Conservation (phyloP, 2,888 invertebrate genomes). For the Beris chalybata region DNA sequence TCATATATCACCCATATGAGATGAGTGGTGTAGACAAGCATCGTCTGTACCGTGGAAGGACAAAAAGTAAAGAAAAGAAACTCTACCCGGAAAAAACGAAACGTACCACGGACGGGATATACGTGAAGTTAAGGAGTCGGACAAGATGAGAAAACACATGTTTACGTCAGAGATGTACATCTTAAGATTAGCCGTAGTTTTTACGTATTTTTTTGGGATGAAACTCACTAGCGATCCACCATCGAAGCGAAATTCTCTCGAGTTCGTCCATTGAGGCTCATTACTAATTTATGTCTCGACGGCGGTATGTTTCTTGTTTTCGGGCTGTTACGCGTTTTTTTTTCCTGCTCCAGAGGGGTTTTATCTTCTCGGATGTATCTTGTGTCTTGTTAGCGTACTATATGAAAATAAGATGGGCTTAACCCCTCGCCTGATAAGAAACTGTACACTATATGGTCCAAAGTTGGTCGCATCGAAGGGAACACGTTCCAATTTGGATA, state of each 20-base stretch:
- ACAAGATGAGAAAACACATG: conserved; percentile 38
- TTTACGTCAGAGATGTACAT: conserved; percentile 39
- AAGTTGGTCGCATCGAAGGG: too few species aligned
- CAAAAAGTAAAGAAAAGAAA: conserved; percentile 20
- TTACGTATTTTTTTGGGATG: conserved; percentile 4
- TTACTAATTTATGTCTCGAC: conserved; percentile 36
- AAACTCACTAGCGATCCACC: neutral
- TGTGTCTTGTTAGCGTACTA: too few species aligned
- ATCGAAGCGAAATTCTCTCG: too few species aligned
- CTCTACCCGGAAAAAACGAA: conserved; percentile 8
- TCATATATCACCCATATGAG: conserved; percentile 38
- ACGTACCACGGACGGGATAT: neutral
- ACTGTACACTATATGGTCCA: too few species aligned
- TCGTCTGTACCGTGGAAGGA: conserved; percentile 11
- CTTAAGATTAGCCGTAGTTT: conserved; percentile 36
- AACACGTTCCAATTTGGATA: too few species aligned
- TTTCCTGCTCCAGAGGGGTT: too few species aligned
- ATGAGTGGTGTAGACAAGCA: conserved; percentile 37
- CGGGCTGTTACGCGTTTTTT: too few species aligned
- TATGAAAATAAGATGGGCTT: too few species aligned
- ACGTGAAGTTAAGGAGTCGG: conserved; percentile 14
- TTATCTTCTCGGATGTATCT: too few species aligned
- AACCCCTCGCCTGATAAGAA: too few species aligned
- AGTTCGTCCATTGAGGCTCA: conserved; percentile 28
- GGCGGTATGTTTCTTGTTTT: too few species aligned